Evolutionary conservation across 2,888 invertebrate species (phyloP).

Genomic region (Chirona hameri): DNA sequence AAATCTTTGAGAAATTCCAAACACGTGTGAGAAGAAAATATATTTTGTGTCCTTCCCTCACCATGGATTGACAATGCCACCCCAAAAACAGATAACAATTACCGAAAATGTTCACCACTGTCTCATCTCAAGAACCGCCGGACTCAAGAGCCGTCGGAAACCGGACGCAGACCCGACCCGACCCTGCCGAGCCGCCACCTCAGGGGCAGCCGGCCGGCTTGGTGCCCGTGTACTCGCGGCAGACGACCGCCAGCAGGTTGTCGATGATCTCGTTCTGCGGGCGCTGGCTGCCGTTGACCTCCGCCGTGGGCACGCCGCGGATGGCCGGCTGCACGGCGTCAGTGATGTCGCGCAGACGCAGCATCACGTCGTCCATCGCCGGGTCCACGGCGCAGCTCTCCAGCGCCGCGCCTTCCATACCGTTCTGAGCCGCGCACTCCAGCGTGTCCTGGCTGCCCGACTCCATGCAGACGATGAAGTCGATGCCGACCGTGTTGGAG

Average conservation of each 20-base stretch:
- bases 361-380: not conserved
- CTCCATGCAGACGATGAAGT: conserved; percentile 8
- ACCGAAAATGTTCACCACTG: too few relatives aligned
- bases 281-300: not conserved
- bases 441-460: not conserved
- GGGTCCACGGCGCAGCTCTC: not conserved
- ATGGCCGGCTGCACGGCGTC: not conserved
- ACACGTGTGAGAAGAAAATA: too few relatives aligned
- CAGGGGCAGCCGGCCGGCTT: not conserved
- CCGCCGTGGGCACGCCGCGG: not conserved
- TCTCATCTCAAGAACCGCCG: too few relatives aligned
- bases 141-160: too few relatives aligned
- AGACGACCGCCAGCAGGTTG: not conserved
- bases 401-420: not conserved
- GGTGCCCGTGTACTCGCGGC: not conserved
- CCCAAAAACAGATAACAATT: too few relatives aligned
- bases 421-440: not conserved
- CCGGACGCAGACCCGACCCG: too few relatives aligned
- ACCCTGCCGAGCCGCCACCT: too few relatives aligned
- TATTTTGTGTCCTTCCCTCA: too few relatives aligned
- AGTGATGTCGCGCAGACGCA: not conserved
- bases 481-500: not conserved
- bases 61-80: too few relatives aligned
- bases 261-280: not conserved
- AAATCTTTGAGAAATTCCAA: too few relatives aligned